Evolutionary conservation across 2,113 vertebrate species (phyloP).

Genomic region (Nestor notabilis): DNA sequence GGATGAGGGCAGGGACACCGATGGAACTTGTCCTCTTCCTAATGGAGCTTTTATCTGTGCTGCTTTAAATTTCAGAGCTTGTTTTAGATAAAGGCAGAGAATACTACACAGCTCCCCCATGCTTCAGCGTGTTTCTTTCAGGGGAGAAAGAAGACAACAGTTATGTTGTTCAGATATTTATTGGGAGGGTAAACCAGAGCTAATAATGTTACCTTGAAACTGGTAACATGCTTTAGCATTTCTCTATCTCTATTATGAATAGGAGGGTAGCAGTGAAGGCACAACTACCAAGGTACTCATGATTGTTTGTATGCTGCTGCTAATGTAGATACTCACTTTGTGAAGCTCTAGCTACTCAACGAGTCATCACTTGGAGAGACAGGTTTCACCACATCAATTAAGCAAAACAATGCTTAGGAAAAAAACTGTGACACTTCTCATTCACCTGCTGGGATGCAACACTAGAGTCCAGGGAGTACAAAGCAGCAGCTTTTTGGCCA

Average conservation of each 20-base stretch:
- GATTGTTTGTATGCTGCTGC: background rate
- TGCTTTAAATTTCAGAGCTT: background rate
- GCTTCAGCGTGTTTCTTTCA: background rate
- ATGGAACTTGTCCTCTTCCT: background rate
- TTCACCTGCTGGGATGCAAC: background rate
- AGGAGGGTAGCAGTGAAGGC: background rate
- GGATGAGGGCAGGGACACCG: background rate
- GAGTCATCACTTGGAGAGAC: background rate
- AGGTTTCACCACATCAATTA: background rate
- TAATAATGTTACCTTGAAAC: background rate
- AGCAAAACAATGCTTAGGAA: background rate
- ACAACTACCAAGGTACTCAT: background rate
- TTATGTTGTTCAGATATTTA: background rate
- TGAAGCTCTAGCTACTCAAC: background rate
- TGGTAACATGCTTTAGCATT: background rate
- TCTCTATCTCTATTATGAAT: background rate
- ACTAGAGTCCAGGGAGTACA: background rate
- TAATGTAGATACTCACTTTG: background rate
- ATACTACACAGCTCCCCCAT: background rate
- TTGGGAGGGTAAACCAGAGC: background rate
- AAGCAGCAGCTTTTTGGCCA: background rate
- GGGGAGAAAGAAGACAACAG: background rate
- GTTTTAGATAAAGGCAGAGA: background rate
- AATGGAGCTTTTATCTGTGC: background rate
- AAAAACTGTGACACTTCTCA: background rate